Base-by-base conservation (phyloP, 1,140 invertebrate species). In the Acromyrmex heyeri region DNA sequence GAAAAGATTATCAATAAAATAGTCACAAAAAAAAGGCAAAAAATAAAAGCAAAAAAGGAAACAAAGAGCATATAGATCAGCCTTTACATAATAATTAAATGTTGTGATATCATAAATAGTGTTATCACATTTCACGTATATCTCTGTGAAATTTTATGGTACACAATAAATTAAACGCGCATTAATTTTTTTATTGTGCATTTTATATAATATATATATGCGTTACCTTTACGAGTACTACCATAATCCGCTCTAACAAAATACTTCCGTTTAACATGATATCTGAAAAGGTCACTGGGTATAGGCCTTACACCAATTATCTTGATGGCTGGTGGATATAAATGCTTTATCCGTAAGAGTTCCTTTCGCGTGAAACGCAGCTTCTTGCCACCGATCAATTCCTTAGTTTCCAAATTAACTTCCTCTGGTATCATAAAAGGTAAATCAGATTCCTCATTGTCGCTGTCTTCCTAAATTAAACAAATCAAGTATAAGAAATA, bases 251-350 rank as follows among this genome's bases (percentile, higher is more conserved):
- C 61, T 44, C 75, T 86, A 7, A 93, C 10, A 21, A 92, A 92
- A 21, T 89, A 86, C 2, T 87, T 62, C 24, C 85, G 12, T 38
- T 85, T 70, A 53, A 92, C 55, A 18, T 93, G 91, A 38, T 88
- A 88, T 50, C 69, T 73, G n/a, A 87, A 61, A 2, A 85, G 77
- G 62, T 92, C 87, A 12, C 81, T 50, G 10, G n/a, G 65, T n/a
- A 90, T 82, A 59, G 87, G 87, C 69, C 90, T 91, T 8, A 91
- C 67, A 2, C 89, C 90, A 30, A 94, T 83, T 44, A 92, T 34
- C 34, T 92, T 87, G 38, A 94, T 92, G 14, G 85, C 90, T 24
- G 59, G 61, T 10, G 67, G 16, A 57, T 73, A 27, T 6, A 62
- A 24, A 12, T 70, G 38, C 7, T 24, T 38, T 18, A 92, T 50